phyloP scores from a whole-genome alignment of 2,113 vertebrate genomes.

The Labeo rohita region DNA sequence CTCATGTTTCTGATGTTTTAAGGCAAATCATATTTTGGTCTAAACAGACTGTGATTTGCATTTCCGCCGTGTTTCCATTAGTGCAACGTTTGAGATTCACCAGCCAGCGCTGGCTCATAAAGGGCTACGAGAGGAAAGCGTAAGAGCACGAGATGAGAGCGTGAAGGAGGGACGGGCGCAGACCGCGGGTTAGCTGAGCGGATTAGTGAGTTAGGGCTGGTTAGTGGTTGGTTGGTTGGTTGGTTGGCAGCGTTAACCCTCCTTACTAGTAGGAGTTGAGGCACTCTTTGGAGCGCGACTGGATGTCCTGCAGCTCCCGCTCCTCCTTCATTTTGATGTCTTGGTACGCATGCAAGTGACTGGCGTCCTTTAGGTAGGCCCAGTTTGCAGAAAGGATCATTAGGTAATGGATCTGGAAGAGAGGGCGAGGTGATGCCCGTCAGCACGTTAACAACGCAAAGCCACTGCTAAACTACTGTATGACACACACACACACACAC shows the following conservation, averaged over 20 bases:
- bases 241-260: neutral
- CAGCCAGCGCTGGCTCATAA: neutral
- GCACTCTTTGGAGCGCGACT: slow-evolving; percentile 98
- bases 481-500: slow-evolving; percentile 36
- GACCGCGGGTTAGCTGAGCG: neutral
- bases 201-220: slow-evolving; percentile 46
- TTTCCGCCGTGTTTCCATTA: slow-evolving; percentile 58
- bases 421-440: slow-evolving; percentile 90
- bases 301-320: slow-evolving; percentile 98
- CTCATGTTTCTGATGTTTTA: neutral
- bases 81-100: slow-evolving; percentile 67
- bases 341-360: slow-evolving; percentile 98
- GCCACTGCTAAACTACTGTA: slow-evolving; percentile 82
- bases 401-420: slow-evolving; percentile 99
- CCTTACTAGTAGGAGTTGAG: slow-evolving; percentile 98
- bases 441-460: slow-evolving; percentile 92
- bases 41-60: neutral
- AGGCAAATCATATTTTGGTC: neutral
- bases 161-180: neutral
- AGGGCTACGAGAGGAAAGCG: slow-evolving; percentile 36
- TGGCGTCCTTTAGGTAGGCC: slow-evolving; percentile 99
- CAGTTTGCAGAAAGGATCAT: slow-evolving; percentile 99
- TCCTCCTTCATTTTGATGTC: slow-evolving; percentile 99
- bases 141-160: neutral
- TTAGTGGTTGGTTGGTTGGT: slow-evolving; percentile 67